Base-by-base conservation (phyloP, 1,140 invertebrate species). In the Bradysia coprophila region DNA sequence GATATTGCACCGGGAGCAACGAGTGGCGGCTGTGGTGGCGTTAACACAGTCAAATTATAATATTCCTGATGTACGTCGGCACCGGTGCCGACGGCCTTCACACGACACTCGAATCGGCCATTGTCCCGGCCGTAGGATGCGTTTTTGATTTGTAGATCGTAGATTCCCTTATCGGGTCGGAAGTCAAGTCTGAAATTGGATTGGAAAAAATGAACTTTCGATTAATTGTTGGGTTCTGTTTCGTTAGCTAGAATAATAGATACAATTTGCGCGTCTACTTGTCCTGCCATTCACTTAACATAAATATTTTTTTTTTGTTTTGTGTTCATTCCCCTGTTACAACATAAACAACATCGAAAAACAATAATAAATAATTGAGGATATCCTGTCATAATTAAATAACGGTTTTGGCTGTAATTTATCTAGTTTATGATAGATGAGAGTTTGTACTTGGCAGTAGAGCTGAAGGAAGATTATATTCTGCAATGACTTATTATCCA, bases 81-180 rank as follows among this genome's bases (percentile, higher is more conserved):
- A 1, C 88, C 88, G 9, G 78, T 85, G 10, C 85, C 83, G 21
- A 73, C 76, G 20, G 79, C 79, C 59, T 90, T 91, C 34, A 91
- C 72, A 18, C 81, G 73, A 55, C 89, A 94, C 64, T 90, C 86
- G 64, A 92, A 93, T 46, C 78, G 74, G 4, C 88, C 89, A 55
- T 93, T 90, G 63, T 94, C 88, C 1, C 84, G 68, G 51, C 82
- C 82, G 63, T 92, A 93, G 18, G 80, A 81, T 1, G 83, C 79
- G 55, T 87, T 87, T 16, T 73, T 72, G 47, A 94, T 89, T 52
- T 80, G 68, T 48, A 94, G 67, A 63, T 93, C 87, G 63, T 90
- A 94, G 22, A 78, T 74, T 13, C 89, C 89, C 41, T 82, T 75
- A 11, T 73, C 70, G 5, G 83, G 79, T 45, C 70, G 70, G 56